Base-by-base conservation (phyloP, 2,797 vertebrate species). In the Selene dorsalis region DNA sequence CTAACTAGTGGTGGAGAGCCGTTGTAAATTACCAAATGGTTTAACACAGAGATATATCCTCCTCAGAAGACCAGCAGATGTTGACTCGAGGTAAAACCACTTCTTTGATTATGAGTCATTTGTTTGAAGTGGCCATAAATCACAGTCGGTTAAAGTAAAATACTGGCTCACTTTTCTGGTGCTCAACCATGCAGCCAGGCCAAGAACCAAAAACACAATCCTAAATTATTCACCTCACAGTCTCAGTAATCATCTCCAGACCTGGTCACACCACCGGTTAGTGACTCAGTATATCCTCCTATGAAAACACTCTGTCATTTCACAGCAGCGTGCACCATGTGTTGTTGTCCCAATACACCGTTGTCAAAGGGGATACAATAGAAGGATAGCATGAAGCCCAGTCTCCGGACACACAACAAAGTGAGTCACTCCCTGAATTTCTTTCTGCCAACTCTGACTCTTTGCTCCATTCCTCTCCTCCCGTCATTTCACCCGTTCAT, bases 321-420 rank as follows among this genome's bases (percentile, higher is more conserved):
- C 74, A 75, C 17, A 3, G 56, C 68, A 74, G 77, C 80, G 88
- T 84, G 79, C 69, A 0, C 43, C 30, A 22, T 50, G 47, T 66
- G 66, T 39, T 6, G 16, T 41, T 60, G 41, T 57, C 1, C 4
- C 63, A 38, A 2, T 26, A 10, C 69, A 56, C 24, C 39, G 45
- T 55, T 72, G 60, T 88, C 76, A 73, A 60, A 84, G 76, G 69
- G 17, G 84, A 65, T 61, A 69, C 72, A 71, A 75, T 73, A 50
- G 52, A 55, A 58, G 35, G 72, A 61, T 70, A 52, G 69, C 38
- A 57, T 59, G 39, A 59, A 59, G 55, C 20, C 12, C 69, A 77
- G 47, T 78, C 41, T 60, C 9, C 6, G 24, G 11, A 32, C 9
- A 0, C 65, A 60, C 69, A 79, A 70, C 58, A 64, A 57, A 88